These are phyloP conservation scores for Crotalus horridus DNA, from an alignment of 2,113 vertebrate species.

Conservation along the genomic window DNA sequence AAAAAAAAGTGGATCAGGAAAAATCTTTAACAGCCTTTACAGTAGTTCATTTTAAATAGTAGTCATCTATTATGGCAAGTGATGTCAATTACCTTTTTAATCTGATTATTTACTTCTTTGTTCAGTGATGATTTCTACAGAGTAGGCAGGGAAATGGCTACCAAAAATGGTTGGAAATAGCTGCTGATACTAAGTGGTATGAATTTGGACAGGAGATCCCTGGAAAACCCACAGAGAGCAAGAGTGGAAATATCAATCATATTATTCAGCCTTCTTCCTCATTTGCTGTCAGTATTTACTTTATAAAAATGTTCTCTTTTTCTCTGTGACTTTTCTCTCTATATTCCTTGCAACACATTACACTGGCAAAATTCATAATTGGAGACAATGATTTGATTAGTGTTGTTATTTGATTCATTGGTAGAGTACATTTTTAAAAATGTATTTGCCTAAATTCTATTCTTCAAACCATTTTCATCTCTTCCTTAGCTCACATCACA, in stretches of 20 bases:
- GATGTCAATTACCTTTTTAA: not conserved
- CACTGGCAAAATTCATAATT: not conserved
- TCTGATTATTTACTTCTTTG: not conserved
- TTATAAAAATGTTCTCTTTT: conserved; percentile 27
- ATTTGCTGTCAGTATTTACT: not conserved
- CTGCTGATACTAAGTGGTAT: not conserved
- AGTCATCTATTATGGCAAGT: not conserved
- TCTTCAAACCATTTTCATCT: conserved; percentile 29
- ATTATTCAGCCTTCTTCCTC: not conserved
- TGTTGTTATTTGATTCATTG: not conserved
- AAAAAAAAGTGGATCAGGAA: not conserved
- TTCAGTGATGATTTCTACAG: not conserved
- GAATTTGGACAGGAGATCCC: not conserved
- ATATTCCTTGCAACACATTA: not conserved
- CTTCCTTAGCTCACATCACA: conserved; percentile 56
- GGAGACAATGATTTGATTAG: not conserved
- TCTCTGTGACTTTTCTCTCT: not conserved
- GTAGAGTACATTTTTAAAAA: conserved; percentile 21
- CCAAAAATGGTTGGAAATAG: not conserved
- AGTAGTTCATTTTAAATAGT: not conserved
- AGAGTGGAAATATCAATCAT: not conserved
- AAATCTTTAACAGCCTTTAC: not conserved
- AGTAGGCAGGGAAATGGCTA: not conserved
- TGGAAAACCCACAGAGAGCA: not conserved
- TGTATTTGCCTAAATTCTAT: not conserved